Evolutionary conservation across 1,140 invertebrate genomes (phyloP).

Genomic region (Lepeophtheirus salmonis): DNA sequence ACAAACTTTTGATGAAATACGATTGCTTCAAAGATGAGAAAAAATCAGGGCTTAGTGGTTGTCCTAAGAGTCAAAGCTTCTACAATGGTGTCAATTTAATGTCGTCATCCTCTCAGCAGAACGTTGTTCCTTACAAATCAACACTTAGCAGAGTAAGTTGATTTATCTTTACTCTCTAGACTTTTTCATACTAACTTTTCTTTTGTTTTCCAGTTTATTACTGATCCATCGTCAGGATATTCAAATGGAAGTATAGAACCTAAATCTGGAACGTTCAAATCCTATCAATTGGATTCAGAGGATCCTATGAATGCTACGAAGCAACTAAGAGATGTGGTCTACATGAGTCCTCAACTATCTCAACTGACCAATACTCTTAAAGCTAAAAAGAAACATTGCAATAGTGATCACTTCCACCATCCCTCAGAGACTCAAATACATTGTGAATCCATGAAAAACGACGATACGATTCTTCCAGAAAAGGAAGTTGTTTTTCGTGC

Average conservation of each 20-base stretch:
- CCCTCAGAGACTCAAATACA: neutral
- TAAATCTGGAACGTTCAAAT: neutral
- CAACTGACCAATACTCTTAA: conserved; percentile 14
- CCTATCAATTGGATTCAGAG: neutral
- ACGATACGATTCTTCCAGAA: conserved; percentile 10
- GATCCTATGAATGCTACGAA: neutral
- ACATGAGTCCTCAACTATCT: conserved; percentile 15
- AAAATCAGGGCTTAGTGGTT: neutral
- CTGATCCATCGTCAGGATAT: neutral
- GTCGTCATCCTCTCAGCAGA: neutral
- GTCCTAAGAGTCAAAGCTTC: conserved; percentile 12
- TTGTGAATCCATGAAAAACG: neutral
- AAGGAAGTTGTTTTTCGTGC: conserved; percentile 15
- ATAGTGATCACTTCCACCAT: conserved; percentile 1
- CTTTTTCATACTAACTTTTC: too few relatives aligned
- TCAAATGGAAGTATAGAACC: neutral
- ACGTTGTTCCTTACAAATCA: neutral
- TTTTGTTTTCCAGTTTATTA: neutral
- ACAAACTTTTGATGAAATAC: neutral
- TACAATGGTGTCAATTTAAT: conserved; percentile 2
- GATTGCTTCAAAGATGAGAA: conserved; percentile 5
- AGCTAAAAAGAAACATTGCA: conserved; percentile 1
- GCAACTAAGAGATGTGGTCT: conserved; percentile 6
- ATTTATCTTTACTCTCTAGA: too few relatives aligned
- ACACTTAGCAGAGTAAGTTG: neutral